Percentiles rank a stretch among this genome's conserved stretches.
phyloP scores from a whole-genome alignment of 2,888 invertebrate species.

The Lycophotia porphyrea region DNA sequence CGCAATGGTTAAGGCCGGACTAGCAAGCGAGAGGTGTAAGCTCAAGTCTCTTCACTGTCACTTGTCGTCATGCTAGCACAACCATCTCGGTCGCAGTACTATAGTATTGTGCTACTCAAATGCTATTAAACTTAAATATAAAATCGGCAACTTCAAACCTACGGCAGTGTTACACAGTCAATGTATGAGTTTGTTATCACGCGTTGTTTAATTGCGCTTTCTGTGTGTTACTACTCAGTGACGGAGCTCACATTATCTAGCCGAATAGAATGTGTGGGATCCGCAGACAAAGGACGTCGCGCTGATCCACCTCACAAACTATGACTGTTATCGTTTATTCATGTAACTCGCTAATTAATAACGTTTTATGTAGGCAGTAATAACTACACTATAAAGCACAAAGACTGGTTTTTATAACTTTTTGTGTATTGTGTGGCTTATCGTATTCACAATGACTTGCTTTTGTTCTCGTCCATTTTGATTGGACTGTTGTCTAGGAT shows the following conservation, averaged over 20 bases:
- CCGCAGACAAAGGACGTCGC: constrained; percentile 6
- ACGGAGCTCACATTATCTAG: background rate
- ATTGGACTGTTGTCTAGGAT: constrained; percentile 11
- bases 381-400: constrained; percentile 14
- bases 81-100: background rate
- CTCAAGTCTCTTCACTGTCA: background rate
- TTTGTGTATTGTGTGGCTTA: constrained; percentile 20
- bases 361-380: background rate
- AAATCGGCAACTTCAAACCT: background rate
- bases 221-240: background rate
- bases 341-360: background rate
- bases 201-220: background rate
- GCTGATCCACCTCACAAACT: constrained; percentile 8
- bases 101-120: background rate
- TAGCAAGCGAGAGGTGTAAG: background rate
- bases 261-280: constrained; percentile 17
- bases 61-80: background rate
- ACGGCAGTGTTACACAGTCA: background rate
- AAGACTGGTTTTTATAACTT: background rate
- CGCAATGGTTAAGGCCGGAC: background rate
- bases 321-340: background rate
- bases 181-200: background rate
- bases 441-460: constrained; percentile 20
- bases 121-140: background rate
- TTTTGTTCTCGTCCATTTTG: constrained; percentile 17